Percentiles rank a stretch among this genome's conserved stretches.
Conservation (phyloP, 2,797 vertebrate genomes). For the Ctenopoma kingsleyae region DNA sequence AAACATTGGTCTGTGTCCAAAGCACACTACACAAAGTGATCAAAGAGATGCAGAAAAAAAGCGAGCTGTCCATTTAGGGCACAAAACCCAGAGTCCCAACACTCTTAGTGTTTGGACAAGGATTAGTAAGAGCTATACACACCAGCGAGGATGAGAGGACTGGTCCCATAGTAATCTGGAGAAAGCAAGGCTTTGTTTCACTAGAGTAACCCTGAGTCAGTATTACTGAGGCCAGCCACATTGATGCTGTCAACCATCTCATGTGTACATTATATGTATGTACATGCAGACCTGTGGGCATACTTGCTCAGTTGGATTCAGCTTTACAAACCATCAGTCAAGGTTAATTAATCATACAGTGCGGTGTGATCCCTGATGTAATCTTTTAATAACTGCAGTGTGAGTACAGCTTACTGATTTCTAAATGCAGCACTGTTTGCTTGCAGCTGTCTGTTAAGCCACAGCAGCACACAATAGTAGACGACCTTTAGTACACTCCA, state of each 20-base stretch:
- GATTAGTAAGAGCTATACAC: constrained; percentile 39
- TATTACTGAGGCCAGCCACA: constrained; percentile 29
- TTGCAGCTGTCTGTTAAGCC: constrained; percentile 43
- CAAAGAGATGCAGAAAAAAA: constrained; percentile 32
- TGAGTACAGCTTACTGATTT: constrained; percentile 63
- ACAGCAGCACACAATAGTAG: constrained; percentile 31
- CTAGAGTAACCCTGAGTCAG: constrained; percentile 46
- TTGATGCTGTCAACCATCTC: constrained; percentile 35
- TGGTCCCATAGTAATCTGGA: constrained; percentile 31
- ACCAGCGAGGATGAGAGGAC: constrained; percentile 14
- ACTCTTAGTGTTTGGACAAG: constrained; percentile 46
- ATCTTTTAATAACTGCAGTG: constrained; percentile 76
- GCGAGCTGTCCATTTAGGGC: constrained; percentile 33
- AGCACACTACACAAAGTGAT: constrained; percentile 32
- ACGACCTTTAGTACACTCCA: constrained; percentile 44
- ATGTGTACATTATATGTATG: constrained; percentile 47
- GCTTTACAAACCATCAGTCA: constrained; percentile 76
- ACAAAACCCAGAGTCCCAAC: constrained; percentile 19
- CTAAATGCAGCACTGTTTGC: constrained; percentile 53
- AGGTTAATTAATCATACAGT: constrained; percentile 80
- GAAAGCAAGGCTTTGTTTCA: constrained; percentile 48
- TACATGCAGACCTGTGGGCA: constrained; percentile 57
- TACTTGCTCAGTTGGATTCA: constrained; percentile 59
- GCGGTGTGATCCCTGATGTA: constrained; percentile 73
- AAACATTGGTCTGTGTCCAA: constrained; percentile 45